A percentile compares a stretch with the other conserved stretches of the same genome.
phyloP scores from a whole-genome alignment of 2,797 vertebrate species.

The Phylloscopus collybita region DNA sequence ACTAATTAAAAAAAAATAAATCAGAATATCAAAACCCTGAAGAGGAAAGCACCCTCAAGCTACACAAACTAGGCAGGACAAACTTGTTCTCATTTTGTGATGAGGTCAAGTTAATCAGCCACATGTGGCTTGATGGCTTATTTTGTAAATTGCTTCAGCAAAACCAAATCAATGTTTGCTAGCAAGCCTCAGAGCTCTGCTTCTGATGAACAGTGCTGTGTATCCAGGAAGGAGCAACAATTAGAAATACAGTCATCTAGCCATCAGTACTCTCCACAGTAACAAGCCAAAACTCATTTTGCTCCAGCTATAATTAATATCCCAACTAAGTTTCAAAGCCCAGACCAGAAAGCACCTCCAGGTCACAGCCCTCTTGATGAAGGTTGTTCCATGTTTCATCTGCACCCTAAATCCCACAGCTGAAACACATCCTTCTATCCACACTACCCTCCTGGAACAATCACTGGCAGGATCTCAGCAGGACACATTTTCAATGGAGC shows the following conservation, averaged over 20 bases:
- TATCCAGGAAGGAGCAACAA: conserved; percentile 36
- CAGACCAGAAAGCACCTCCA: conserved; percentile 22
- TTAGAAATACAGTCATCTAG: conserved; percentile 34
- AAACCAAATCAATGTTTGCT: conserved; percentile 56
- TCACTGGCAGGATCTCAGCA: conserved; percentile 7
- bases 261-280: conserved; percentile 6
- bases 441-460: background rate
- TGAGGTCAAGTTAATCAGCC: conserved; percentile 68
- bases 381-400: background rate
- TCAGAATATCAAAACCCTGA: background rate
- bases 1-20: background rate
- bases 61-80: conserved; percentile 36
- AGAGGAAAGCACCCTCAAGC: conserved; percentile 31
- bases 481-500: background rate
- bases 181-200: conserved; percentile 51
- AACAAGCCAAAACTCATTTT: conserved; percentile 25
- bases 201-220: conserved; percentile 34
- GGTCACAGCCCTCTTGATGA: conserved; percentile 7
- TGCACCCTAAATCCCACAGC: background rate
- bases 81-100: conserved; percentile 51
- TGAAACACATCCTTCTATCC: background rate
- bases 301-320: conserved; percentile 34
- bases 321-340: conserved; percentile 22
- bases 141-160: conserved; percentile 59
- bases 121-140: conserved; percentile 67